These are phyloP conservation scores for Chalcis sispes DNA, from an alignment of 2,888 invertebrate species.

Conservation along the genomic window DNA sequence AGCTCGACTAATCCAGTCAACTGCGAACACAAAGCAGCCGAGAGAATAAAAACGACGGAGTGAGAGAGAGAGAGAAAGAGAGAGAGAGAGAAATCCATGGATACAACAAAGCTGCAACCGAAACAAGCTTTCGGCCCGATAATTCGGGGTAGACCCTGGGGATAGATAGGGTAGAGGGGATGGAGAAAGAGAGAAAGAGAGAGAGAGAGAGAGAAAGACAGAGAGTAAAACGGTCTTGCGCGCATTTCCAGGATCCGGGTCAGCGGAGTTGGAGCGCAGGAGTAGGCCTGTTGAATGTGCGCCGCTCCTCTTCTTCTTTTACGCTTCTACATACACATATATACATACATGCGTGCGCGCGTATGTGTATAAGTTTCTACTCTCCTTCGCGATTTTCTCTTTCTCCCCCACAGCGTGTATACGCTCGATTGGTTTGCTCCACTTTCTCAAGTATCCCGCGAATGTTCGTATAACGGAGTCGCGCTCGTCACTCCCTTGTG, in stretches of 20 bases:
- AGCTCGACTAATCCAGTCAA: too few species aligned
- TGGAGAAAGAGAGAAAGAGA: too few species aligned
- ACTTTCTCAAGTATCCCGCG: slow-evolving; percentile 47
- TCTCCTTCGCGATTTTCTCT: slow-evolving; percentile 2
- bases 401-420: not conserved
- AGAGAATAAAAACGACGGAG: too few species aligned
- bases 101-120: too few species aligned
- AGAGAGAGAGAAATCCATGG: too few species aligned
- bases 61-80: too few species aligned
- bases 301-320: slow-evolving; percentile 34
- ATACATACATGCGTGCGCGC: too few species aligned
- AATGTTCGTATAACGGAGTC: slow-evolving; percentile 29
- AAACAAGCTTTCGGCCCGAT: too few species aligned
- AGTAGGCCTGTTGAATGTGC: slow-evolving; percentile 66
- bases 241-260: slow-evolving; percentile 60
- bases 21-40: too few species aligned
- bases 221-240: not conserved
- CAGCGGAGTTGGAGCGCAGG: slow-evolving; percentile 66
- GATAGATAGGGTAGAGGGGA: too few species aligned
- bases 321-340: not conserved
- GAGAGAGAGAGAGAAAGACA: too few species aligned
- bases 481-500: not conserved
- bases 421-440: slow-evolving; percentile 48
- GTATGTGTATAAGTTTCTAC: not conserved
- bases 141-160: too few species aligned